phyloP scores from a whole-genome alignment of 2,113 vertebrate species.

The Eleginops maclovinus region DNA sequence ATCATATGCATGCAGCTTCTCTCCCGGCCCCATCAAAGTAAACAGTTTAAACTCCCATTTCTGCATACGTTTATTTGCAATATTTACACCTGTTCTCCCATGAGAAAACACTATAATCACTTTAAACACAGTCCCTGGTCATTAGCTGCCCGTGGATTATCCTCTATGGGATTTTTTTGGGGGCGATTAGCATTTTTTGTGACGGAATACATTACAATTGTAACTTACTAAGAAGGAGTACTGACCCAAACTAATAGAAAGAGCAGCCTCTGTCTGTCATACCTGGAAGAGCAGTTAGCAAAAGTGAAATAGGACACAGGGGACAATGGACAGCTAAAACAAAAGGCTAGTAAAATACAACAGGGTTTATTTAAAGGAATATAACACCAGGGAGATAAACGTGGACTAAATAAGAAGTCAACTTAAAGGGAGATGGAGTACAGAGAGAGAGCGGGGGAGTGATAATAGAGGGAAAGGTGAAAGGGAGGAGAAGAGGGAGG shows the following conservation, averaged over 20 bases:
- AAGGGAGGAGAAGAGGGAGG: slow-evolving; percentile 62
- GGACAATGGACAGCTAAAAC: slow-evolving; percentile 30
- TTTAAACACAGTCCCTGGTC: slow-evolving; percentile 19
- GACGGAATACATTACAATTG: slow-evolving; percentile 35
- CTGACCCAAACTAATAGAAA: slow-evolving; percentile 80
- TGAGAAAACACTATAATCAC: neutral
- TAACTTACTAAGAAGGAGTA: slow-evolving; percentile 46
- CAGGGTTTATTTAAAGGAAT: neutral
- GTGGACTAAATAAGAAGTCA: slow-evolving; percentile 42
- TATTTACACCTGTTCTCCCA: slow-evolving; percentile 28
- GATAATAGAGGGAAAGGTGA: slow-evolving; percentile 54
- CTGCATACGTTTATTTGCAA: neutral
- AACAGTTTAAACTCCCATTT: slow-evolving; percentile 13
- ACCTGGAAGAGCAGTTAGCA: slow-evolving; percentile 71
- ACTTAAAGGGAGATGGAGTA: slow-evolving; percentile 47
- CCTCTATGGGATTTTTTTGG: neutral
- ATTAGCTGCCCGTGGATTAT: slow-evolving; percentile 29
- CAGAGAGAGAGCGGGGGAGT: slow-evolving; percentile 18
- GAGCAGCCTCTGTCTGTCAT: slow-evolving; percentile 84
- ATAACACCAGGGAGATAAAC: slow-evolving; percentile 25
- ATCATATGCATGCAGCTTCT: neutral
- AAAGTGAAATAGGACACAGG: slow-evolving; percentile 34
- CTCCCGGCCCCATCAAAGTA: neutral
- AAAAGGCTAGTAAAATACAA: neutral
- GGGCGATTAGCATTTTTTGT: slow-evolving; percentile 30